phyloP scores from a whole-genome alignment of 2,113 vertebrate species.

The Silurus glanis region DNA sequence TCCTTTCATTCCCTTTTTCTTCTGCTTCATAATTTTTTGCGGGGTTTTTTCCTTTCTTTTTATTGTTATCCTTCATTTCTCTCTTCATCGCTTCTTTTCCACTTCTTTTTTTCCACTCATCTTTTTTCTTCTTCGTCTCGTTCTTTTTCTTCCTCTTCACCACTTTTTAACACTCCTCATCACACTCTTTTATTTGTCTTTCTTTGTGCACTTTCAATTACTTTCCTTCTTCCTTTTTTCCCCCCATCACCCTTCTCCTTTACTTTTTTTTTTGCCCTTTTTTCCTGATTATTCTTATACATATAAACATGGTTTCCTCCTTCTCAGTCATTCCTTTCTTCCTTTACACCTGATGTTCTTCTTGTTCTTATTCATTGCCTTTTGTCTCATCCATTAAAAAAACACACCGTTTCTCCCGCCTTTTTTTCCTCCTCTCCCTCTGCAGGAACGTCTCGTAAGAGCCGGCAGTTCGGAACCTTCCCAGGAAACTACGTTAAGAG shows the following conservation, averaged over 20 bases:
- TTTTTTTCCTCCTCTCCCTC: conserved; percentile 28
- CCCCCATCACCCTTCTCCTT: background rate
- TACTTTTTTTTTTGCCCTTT: background rate
- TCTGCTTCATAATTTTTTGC: background rate
- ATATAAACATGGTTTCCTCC: background rate
- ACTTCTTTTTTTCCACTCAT: background rate
- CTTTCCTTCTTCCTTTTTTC: background rate
- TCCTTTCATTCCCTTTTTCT: too few relatives aligned
- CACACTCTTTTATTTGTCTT: background rate
- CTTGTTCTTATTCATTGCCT: background rate
- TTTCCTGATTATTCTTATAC: background rate
- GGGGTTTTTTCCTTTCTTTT: background rate
- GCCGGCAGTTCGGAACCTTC: conserved; percentile 97
- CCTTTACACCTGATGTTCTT: background rate
- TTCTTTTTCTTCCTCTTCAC: background rate
- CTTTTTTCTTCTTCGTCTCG: background rate
- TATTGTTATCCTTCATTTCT: too few relatives aligned
- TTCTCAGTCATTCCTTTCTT: background rate
- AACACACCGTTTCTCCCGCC: background rate
- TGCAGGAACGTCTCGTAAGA: conserved; percentile 96
- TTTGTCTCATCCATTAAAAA: background rate
- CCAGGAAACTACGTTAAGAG: conserved; percentile 99
- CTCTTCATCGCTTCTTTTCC: background rate
- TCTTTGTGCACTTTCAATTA: background rate
- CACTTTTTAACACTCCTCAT: too few relatives aligned